Conservation (phyloP, 2,797 vertebrate species). For the Bufotes viridis region DNA sequence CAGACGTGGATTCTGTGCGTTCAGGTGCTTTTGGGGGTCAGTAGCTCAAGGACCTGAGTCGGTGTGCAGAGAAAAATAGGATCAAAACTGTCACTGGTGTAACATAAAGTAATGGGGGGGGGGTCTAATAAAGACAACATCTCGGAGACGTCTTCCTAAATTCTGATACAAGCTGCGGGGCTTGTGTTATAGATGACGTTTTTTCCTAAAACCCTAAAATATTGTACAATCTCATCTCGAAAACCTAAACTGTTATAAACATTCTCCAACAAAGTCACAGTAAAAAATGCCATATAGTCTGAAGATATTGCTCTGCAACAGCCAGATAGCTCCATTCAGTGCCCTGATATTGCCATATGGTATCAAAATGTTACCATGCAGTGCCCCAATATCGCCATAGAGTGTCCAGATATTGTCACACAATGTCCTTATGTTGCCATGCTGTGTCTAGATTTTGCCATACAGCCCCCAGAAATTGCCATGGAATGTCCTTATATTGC, state of each 20-base stretch:
- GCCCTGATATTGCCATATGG: not conserved
- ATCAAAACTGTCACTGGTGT: not conserved
- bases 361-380: no score
- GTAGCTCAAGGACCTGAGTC: not conserved
- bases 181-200: not conserved
- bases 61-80: no score
- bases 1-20: slow-evolving; percentile 1
- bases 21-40: slow-evolving; percentile 1
- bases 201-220: no score
- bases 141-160: not conserved
- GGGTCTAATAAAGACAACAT: not conserved
- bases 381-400: not conserved
- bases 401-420: no score
- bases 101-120: not conserved
- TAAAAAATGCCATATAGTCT: no score
- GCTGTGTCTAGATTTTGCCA: no score
- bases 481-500: no score
- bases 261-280: no score
- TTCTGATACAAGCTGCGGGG: not conserved
- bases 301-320: not conserved
- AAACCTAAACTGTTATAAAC: no score
- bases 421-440: not conserved
- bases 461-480: not conserved
- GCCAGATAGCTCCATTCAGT: not conserved
- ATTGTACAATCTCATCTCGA: no score